phyloP scores from a whole-genome alignment of 2,888 invertebrate species.

The Tetragonisca angustula region DNA sequence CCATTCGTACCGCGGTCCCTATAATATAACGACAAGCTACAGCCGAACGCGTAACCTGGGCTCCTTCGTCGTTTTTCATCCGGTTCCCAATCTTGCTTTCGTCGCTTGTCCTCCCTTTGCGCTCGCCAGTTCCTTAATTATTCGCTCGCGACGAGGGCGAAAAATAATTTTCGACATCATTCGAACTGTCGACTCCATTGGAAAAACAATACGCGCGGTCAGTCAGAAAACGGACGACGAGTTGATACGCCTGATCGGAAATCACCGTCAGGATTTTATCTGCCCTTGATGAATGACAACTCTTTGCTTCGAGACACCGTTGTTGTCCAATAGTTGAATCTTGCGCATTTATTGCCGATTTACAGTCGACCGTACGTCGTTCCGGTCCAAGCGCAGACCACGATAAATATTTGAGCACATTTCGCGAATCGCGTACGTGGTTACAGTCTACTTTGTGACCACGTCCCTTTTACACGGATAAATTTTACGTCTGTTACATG shows the following conservation, averaged over 20 bases:
- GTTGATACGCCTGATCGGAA: neutral
- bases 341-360: constrained; percentile 43
- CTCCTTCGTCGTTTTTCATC: constrained; percentile 38
- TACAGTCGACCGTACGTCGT: constrained; percentile 21
- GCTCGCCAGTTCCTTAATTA: constrained; percentile 50
- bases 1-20: constrained; percentile 62
- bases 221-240: neutral
- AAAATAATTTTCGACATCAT: constrained; percentile 30
- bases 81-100: constrained; percentile 21
- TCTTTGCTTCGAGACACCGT: neutral
- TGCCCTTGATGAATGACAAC: neutral
- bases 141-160: constrained; percentile 48
- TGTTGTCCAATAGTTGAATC: constrained; percentile 29
- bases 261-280: constrained; percentile 11
- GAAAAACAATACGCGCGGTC: constrained; percentile 1
- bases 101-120: constrained; percentile 6
- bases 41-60: constrained; percentile 36
- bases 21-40: constrained; percentile 38
- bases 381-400: constrained; percentile 12
- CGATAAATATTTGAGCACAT: constrained; percentile 49
- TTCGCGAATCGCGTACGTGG: constrained; percentile 16
- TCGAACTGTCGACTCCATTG: neutral
- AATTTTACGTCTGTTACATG: neutral
- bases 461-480: neutral
- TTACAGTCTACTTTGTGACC: no score